A percentile compares a stretch with the other conserved stretches of the same genome.
phyloP scores from a whole-genome alignment of 2,113 vertebrate species.

The Ammospiza caudacuta region DNA sequence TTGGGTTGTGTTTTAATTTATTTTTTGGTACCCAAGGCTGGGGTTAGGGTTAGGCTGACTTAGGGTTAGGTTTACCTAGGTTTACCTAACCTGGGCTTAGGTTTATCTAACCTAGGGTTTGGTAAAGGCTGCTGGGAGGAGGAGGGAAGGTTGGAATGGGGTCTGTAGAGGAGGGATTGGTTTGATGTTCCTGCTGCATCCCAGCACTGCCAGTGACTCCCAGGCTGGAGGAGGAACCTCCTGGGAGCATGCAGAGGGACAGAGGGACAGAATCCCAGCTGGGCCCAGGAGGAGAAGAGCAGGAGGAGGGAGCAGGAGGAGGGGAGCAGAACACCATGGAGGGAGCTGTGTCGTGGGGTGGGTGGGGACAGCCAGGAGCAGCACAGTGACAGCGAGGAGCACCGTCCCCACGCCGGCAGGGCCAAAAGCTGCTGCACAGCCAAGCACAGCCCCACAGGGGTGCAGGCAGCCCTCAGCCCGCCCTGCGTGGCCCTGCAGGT shows the following conservation, averaged over 20 bases:
- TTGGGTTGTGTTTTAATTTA: fast-evolving
- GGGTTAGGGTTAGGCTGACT: background rate
- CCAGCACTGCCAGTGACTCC: background rate
- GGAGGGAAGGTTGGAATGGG: too few relatives aligned
- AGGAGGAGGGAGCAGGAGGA: background rate
- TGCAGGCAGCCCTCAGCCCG: fast-evolving
- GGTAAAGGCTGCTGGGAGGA: background rate
- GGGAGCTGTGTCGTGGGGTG: fast-evolving
- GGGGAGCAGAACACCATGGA: fast-evolving
- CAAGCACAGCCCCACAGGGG: fast-evolving
- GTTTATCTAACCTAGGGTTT: background rate
- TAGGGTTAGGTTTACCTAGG: too few relatives aligned
- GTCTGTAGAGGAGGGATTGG: fast-evolving
- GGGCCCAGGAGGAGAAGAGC: background rate
- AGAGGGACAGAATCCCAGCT: background rate
- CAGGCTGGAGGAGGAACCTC: background rate
- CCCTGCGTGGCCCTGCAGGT: constrained; percentile 60
- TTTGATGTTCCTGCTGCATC: background rate
- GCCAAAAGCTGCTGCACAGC: fast-evolving
- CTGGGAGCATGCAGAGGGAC: background rate
- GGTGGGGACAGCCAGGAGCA: background rate
- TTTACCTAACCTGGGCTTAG: background rate
- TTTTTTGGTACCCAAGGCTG: background rate
- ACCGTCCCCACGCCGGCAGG: fast-evolving
- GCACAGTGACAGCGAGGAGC: background rate